Evolutionary conservation across 2,888 invertebrate genomes (phyloP).

Genomic region (Macaria notata): DNA sequence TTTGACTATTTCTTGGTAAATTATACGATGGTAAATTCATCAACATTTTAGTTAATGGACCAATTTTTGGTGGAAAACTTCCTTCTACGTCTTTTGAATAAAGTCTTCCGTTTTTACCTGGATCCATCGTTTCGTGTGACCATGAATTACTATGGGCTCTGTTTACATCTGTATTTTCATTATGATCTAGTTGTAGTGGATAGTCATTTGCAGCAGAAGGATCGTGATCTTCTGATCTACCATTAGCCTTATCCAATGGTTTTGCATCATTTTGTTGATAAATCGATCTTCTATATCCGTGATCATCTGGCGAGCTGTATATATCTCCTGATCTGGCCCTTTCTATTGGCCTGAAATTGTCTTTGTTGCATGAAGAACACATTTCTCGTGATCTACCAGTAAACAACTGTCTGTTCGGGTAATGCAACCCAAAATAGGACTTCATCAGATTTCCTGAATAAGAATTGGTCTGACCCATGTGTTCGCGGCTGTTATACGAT

Average conservation of each 20-base stretch:
- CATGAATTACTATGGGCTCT: no score
- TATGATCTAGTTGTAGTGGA: not conserved
- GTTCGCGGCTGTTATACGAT: conserved; percentile 1
- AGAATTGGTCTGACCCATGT: not conserved
- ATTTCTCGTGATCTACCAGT: not conserved
- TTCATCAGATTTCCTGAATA: not conserved
- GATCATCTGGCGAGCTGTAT: no score
- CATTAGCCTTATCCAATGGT: conserved; percentile 1
- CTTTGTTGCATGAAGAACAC: not conserved
- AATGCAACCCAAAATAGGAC: not conserved
- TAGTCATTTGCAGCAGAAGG: conserved; percentile 7
- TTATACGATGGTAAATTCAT: no score
- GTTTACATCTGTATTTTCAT: not conserved
- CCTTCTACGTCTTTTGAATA: no score
- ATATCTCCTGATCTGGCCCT: no score
- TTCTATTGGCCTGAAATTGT: not conserved
- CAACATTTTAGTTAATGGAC: no score
- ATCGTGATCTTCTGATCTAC: not conserved
- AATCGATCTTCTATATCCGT: no score
- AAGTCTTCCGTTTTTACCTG: no score
- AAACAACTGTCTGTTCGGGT: not conserved
- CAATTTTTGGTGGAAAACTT: no score
- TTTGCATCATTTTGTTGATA: not conserved
- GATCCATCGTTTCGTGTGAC: no score
- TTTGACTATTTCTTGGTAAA: no score